Evolutionary conservation across 2,888 invertebrate genomes (phyloP).

Genomic region (Hipparchia semele): DNA sequence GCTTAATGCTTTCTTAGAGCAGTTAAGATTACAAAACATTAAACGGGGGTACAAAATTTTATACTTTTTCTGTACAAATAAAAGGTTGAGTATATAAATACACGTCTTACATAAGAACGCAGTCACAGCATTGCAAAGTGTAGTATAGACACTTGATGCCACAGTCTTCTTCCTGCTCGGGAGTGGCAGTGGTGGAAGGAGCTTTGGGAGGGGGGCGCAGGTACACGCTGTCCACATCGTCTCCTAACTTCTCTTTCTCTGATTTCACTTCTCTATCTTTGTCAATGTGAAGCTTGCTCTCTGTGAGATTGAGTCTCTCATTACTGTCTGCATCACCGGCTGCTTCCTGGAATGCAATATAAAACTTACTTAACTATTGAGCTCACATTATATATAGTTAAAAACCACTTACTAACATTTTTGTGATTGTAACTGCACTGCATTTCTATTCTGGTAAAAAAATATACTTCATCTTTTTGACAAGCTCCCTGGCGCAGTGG

Average conservation of each 20-base stretch:
- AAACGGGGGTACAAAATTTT: too few relatives aligned
- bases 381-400: too few relatives aligned
- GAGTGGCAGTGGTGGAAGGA: slow-evolving; percentile 53
- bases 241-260: slow-evolving; percentile 55
- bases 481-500: too few relatives aligned
- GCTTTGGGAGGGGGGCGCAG: slow-evolving; percentile 60
- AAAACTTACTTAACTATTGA: neutral
- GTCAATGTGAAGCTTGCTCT: slow-evolving; percentile 42
- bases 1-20: too few relatives aligned
- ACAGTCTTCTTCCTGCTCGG: slow-evolving; percentile 80
- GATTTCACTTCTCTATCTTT: slow-evolving; percentile 38
- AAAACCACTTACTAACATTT: too few relatives aligned
- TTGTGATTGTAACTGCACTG: neutral
- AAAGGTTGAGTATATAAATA: neutral
- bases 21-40: too few relatives aligned
- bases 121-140: slow-evolving; percentile 85
- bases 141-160: slow-evolving; percentile 85
- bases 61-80: neutral
- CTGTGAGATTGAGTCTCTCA: slow-evolving; percentile 50
- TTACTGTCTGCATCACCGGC: slow-evolving; percentile 54
- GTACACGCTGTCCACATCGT: slow-evolving; percentile 71
- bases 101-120: slow-evolving; percentile 72
- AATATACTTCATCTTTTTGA: too few relatives aligned
- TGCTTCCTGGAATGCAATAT: slow-evolving; percentile 55
- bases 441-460: neutral